These are phyloP conservation scores for Monomorium pharaonis DNA, from an alignment of 1,140 invertebrate species.

Conservation along the genomic window DNA sequence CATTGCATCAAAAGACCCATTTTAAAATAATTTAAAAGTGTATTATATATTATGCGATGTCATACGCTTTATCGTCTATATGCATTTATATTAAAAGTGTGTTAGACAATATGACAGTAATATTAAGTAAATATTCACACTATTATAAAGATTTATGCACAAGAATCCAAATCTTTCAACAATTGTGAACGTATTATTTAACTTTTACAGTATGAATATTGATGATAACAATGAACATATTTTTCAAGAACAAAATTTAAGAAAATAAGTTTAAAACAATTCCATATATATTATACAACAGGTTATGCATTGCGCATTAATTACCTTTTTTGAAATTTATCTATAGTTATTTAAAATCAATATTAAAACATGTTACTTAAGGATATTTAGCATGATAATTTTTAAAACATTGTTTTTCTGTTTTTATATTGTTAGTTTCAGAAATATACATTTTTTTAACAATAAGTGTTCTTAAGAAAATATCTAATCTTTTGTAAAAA, in stretches of 20 bases:
- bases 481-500: neutral
- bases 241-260: neutral
- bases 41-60: constrained; percentile 8
- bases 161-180: constrained; percentile 15
- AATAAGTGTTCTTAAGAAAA: constrained; percentile 15
- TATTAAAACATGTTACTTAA: constrained; percentile 43
- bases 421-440: neutral
- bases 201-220: constrained; percentile 11
- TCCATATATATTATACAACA: constrained; percentile 12
- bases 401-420: constrained; percentile 2
- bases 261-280: neutral
- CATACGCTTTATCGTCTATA: neutral
- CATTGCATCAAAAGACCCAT: neutral
- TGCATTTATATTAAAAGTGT: neutral
- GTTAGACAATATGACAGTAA: neutral
- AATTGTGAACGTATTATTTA: neutral
- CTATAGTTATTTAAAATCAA: neutral
- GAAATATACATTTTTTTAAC: constrained; percentile 14
- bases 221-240: constrained; percentile 5
- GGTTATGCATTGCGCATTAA: constrained; percentile 38
- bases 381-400: constrained; percentile 52
- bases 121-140: neutral
- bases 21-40: neutral
- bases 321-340: constrained; percentile 9
- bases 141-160: constrained; percentile 19